Evolutionary conservation across 2,113 vertebrate genomes (phyloP).

Genomic region (Onychostruthus taczanowskii): DNA sequence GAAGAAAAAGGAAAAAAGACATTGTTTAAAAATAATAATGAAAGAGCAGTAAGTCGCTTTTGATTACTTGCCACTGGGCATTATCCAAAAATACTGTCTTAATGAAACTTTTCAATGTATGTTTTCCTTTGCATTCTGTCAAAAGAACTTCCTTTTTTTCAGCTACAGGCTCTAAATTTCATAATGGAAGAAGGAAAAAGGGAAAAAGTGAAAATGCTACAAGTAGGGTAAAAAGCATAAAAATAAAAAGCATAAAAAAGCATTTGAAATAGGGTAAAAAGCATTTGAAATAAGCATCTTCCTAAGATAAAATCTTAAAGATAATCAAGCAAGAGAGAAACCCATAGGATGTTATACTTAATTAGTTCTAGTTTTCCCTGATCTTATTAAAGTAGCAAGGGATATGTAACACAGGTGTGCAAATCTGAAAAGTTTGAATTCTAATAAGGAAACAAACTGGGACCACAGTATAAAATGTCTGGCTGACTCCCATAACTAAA

Average conservation of each 20-base stretch:
- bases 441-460: background rate
- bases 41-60: too few species aligned
- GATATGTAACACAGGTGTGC: background rate
- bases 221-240: background rate
- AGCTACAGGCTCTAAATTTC: background rate
- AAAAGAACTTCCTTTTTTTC: background rate
- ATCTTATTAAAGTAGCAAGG: background rate
- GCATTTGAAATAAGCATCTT: background rate
- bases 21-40: too few species aligned
- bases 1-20: background rate
- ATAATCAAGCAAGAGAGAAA: background rate
- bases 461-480: background rate
- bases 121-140: background rate
- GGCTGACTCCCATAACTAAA: background rate
- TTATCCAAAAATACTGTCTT: background rate
- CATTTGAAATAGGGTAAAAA: too few species aligned
- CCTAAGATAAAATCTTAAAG: background rate
- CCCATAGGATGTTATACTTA: background rate
- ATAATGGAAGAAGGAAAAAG: background rate
- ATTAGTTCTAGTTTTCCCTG: background rate
- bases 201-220: background rate
- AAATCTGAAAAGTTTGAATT: background rate
- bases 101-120: background rate
- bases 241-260: too few species aligned
- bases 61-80: background rate